A percentile compares a stretch with the other conserved stretches of the same genome.
These are phyloP conservation scores for Trichoplax adhaerens DNA, from an alignment of 37 sponge, comb jelly and placozoan species.

Conservation along the genomic window DNA sequence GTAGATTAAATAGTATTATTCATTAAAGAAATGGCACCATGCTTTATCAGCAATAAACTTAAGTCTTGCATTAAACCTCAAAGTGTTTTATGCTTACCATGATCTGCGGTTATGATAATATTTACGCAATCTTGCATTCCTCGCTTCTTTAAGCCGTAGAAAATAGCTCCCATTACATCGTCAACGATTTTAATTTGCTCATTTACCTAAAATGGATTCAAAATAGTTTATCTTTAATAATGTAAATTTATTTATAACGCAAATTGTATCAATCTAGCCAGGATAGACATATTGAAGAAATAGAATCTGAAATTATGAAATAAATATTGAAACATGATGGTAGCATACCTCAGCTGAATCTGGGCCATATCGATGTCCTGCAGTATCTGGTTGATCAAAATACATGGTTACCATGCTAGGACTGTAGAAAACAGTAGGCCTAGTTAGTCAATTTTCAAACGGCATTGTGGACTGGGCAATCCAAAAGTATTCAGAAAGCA, in stretches of 20 bases:
- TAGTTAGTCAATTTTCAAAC: too few relatives aligned
- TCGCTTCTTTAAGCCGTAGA: conserved; percentile 27
- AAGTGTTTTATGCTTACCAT: conserved; percentile 19
- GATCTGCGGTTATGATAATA: conserved; percentile 45
- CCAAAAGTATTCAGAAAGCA: too few relatives aligned
- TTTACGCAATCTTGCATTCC: conserved; percentile 47
- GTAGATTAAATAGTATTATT: too few relatives aligned
- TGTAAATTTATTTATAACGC: too few relatives aligned
- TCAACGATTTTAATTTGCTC: conserved; percentile 27
- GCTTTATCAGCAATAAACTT: too few relatives aligned
- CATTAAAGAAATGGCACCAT: too few relatives aligned
- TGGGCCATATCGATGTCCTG: conserved; percentile 53
- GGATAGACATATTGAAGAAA: too few relatives aligned
- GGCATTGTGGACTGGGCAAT: too few relatives aligned
- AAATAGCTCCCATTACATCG: conserved; percentile 11
- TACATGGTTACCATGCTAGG: conserved; percentile 47
- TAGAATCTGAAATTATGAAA: too few relatives aligned
- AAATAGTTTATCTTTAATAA: not conserved
- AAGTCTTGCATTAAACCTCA: too few relatives aligned
- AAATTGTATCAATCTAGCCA: too few relatives aligned
- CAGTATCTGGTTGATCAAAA: conserved; percentile 45
- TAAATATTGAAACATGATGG: too few relatives aligned
- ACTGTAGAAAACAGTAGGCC: conserved; percentile 3
- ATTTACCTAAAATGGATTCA: conserved; percentile 22
- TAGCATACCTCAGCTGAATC: conserved; percentile 23